Percentiles rank a stretch among this genome's conserved stretches.
Evolutionary conservation across 2,888 invertebrate species (phyloP).

Genomic region (Folsomia manolachei): DNA sequence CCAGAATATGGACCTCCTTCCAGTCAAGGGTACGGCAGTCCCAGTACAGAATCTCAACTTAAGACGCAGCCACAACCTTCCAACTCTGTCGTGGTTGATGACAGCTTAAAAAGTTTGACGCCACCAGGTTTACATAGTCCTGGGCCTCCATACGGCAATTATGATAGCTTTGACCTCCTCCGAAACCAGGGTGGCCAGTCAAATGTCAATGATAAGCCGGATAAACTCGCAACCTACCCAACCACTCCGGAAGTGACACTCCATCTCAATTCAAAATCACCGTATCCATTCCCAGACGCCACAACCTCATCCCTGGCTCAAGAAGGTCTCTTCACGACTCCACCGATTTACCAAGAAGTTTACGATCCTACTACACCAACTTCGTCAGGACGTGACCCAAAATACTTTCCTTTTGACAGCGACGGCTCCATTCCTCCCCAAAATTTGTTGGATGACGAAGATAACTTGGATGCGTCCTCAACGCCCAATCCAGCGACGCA

Average conservation of each 20-base stretch:
- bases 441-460: background rate
- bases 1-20: conserved; percentile 13
- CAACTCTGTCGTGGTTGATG: background rate
- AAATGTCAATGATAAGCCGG: background rate
- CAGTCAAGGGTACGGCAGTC: background rate
- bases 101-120: background rate
- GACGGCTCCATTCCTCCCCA: background rate
- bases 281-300: background rate
- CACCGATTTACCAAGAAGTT: conserved; percentile 13
- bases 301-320: background rate
- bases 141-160: conserved; percentile 10
- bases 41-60: too few species aligned
- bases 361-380: conserved; percentile 9
- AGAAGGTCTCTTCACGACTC: conserved; percentile 3
- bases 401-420: conserved; percentile 11
- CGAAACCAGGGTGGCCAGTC: background rate
- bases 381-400: background rate
- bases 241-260: too few species aligned
- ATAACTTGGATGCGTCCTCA: background rate
- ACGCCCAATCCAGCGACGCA: background rate
- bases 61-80: background rate
- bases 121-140: conserved; percentile 11
- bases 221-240: background rate
- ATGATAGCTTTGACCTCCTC: conserved; percentile 26
- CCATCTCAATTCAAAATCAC: background rate